Base-by-base conservation (phyloP, 2,797 vertebrate species). In the Crenuchus spilurus region DNA sequence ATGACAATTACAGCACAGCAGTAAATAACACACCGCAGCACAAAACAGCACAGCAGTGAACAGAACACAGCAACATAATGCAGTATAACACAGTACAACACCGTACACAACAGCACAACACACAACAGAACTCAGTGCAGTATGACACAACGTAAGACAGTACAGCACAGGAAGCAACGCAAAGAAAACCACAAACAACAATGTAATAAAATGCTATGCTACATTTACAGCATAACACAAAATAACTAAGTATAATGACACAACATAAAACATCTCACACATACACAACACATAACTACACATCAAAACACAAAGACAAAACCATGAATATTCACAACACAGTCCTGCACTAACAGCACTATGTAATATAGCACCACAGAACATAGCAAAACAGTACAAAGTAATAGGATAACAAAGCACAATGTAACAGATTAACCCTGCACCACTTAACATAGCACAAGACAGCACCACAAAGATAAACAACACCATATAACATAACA, bases 1-100 rank as follows among this genome's bases (percentile, higher is more conserved):
- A 70, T 16, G 26, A 44, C 54, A 39, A 70, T 70, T 42, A 71
- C 33, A 51, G 31, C 33, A 74, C 42, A 41, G 31, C 18, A 14
- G n/a, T 48, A 65, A 48, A 33, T 31, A 30, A 60, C 28, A n/a
- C 24, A 70, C 13, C 26, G 13, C 16, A 55, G 24, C 24, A 20
- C 37, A 44, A 30, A 28, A 57, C 35, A 18, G 14, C 41, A 44
- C 39, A 20, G 11, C 18, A 20, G 33, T 28, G 18, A 33, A 31
- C 63, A 70, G 48, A 60, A 48, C 6, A 31, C 18, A 7, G 26
- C 4, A 22, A 37, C 48, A 33, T 30, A 62, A 44, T 7, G 16
- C 14, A 55, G 41, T 26, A 51, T 42, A 41, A 20, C 26, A 24
- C 18, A 65, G 30, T 11, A 33, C 7, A 18, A 37, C 31, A 57